Percentiles rank a stretch among this genome's conserved stretches.
phyloP scores from a whole-genome alignment of 1,140 invertebrate genomes.

The Monochamus saltuarius region DNA sequence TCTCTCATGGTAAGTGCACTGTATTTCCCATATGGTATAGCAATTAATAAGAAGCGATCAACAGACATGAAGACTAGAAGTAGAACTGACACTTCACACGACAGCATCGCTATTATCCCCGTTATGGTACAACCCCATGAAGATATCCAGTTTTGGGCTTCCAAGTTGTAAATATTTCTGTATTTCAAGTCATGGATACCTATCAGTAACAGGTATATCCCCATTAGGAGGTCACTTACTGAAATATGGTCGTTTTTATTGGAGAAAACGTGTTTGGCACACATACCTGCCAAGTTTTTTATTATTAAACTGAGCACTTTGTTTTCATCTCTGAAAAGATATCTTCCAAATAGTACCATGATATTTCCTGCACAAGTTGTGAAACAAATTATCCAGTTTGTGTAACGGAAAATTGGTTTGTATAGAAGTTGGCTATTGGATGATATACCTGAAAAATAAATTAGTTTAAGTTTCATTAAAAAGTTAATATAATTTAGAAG shows the following conservation, averaged over 20 bases:
- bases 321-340: conserved; percentile 62
- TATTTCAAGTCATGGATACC: conserved; percentile 66
- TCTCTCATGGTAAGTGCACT: conserved; percentile 58
- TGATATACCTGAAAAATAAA: conserved; percentile 58
- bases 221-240: conserved; percentile 80
- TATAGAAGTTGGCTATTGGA: conserved; percentile 67
- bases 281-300: conserved; percentile 67
- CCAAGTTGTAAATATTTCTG: conserved; percentile 62
- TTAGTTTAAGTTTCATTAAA: conserved; percentile 1
- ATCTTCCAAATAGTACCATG: conserved; percentile 68
- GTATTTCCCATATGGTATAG: conserved; percentile 64
- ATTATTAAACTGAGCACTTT: conserved; percentile 65
- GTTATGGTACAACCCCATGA: conserved; percentile 66
- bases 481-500: no score
- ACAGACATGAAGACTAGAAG: conserved; percentile 76
- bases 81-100: conserved; percentile 73
- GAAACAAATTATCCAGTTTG: conserved; percentile 72
- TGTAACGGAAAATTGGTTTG: conserved; percentile 62
- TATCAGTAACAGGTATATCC: conserved; percentile 72
- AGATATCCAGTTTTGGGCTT: conserved; percentile 66
- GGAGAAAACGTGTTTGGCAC: background rate
- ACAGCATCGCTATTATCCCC: conserved; percentile 68
- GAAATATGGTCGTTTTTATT: conserved; percentile 16
- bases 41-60: conserved; percentile 72
- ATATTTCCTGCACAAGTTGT: conserved; percentile 68